These are phyloP conservation scores for Campoletis sonorensis DNA, from an alignment of 1,140 invertebrate genomes.

Conservation along the genomic window DNA sequence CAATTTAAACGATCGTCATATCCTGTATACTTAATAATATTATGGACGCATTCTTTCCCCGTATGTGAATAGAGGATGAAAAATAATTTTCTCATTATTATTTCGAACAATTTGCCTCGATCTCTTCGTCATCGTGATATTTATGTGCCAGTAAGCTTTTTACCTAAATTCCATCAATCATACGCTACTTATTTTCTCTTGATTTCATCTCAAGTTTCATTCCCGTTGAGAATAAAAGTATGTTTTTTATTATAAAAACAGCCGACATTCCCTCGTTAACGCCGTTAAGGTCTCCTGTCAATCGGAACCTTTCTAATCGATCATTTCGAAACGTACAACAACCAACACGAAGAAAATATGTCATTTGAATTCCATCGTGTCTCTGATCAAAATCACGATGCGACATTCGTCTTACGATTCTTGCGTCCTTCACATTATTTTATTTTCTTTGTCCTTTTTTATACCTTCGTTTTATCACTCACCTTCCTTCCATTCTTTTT, in stretches of 20 bases:
- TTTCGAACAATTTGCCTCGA: no score
- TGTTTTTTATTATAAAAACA: background rate
- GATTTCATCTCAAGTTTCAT: no score
- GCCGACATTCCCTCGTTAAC: background rate
- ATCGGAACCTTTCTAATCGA: constrained; percentile 11
- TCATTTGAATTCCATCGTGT: constrained; percentile 19
- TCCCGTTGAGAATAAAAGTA: background rate
- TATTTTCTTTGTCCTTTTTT: background rate
- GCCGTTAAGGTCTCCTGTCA: background rate
- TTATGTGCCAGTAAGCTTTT: no score
- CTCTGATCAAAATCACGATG: constrained; percentile 28
- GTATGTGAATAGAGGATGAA: constrained; percentile 8
- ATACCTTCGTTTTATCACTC: background rate
- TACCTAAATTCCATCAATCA: no score
- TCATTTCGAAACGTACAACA: constrained; percentile 17
- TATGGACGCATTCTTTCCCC: constrained; percentile 8
- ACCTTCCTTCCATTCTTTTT: background rate
- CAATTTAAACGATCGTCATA: constrained; percentile 31
- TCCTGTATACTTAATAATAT: constrained; percentile 34
- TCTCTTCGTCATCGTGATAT: no score
- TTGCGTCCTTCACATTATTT: background rate
- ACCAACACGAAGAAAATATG: background rate
- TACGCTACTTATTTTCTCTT: no score
- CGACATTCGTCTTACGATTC: constrained; percentile 28
- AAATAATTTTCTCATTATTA: background rate